Evolutionary conservation across 2,113 vertebrate species (phyloP).

Genomic region (Myrmophylax atrothorax): DNA sequence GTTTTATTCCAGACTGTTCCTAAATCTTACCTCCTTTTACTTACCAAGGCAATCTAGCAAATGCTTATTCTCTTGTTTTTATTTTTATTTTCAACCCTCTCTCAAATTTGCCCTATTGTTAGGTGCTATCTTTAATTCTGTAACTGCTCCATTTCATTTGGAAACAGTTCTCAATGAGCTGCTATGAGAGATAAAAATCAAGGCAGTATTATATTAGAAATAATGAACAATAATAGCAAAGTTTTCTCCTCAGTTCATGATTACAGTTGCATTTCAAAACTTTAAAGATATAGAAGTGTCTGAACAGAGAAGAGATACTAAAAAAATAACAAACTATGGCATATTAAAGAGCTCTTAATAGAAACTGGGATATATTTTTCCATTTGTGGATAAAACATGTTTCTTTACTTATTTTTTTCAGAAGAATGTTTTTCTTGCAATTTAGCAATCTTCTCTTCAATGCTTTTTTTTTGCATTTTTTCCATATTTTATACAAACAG

Average conservation of each 20-base stretch:
- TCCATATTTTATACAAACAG: neutral
- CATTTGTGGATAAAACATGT: neutral
- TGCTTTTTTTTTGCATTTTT: neutral
- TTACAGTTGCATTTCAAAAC: neutral
- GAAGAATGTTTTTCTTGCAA: neutral
- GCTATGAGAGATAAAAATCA: neutral
- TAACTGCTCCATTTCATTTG: neutral
- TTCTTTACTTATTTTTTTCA: neutral
- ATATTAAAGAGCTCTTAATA: neutral
- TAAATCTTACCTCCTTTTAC: neutral
- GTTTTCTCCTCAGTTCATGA: neutral
- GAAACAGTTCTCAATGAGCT: neutral
- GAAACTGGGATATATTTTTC: neutral
- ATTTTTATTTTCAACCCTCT: neutral
- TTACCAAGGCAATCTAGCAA: neutral
- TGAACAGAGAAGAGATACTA: neutral
- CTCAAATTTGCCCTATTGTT: neutral
- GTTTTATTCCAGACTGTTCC: neutral
- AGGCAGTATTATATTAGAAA: neutral
- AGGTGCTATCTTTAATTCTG: neutral
- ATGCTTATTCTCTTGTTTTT: neutral
- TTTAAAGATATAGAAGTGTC: neutral
- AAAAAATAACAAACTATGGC: neutral
- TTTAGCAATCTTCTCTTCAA: neutral
- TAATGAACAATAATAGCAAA: neutral